Evolutionary conservation across 2,888 invertebrate genomes (phyloP).

Genomic region (Sepiola atlantica): DNA sequence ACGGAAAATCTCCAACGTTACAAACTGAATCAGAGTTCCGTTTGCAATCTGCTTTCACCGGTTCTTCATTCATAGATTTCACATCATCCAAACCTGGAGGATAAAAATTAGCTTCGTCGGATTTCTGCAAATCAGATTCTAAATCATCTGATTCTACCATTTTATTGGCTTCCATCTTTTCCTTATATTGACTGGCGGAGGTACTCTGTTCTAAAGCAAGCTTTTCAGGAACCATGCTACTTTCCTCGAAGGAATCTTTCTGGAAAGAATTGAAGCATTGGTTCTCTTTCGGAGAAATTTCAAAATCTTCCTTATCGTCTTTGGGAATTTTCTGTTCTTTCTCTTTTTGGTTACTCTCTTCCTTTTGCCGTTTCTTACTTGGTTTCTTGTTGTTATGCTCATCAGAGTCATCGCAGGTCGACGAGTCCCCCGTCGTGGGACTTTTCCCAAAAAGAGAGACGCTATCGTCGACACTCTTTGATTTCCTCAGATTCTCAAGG

Average conservation of each 20-base stretch:
- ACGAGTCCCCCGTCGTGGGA: background rate
- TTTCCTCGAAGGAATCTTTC: background rate
- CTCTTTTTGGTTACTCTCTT: background rate
- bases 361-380: background rate
- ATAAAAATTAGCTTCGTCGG: background rate
- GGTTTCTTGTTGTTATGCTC: background rate
- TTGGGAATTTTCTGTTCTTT: background rate
- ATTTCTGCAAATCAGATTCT: background rate
- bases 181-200: background rate
- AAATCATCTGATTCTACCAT: background rate
- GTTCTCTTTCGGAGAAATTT: background rate
- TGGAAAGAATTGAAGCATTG: background rate
- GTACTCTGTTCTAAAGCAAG: background rate
- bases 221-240: background rate
- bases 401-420: background rate
- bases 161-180: slow-evolving; percentile 14
- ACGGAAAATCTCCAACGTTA: background rate
- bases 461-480: background rate
- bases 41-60: background rate
- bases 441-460: background rate
- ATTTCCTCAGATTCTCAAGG: background rate
- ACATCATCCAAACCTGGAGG: background rate
- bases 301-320: background rate
- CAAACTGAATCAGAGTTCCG: background rate
- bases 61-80: background rate